A percentile compares a stretch with the other conserved stretches of the same genome.
Evolutionary conservation across 37 sponge, comb jelly and placozoan genomes (phyloP).

Genomic region (Chondrosia reniformis): DNA sequence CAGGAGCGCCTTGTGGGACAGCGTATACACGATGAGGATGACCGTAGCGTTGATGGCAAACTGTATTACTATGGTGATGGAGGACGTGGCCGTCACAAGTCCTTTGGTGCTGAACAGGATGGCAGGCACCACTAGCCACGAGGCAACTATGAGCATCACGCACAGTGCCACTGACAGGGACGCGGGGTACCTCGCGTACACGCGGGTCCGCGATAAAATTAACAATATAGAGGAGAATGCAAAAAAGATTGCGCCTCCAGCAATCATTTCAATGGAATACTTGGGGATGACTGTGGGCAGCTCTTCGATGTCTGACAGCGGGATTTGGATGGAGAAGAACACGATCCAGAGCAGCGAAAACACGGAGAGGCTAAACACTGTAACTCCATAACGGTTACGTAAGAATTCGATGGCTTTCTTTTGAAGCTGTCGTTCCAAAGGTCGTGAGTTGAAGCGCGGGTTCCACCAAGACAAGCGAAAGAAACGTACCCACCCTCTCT

Average conservation of each 20-base stretch:
- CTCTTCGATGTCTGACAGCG: constrained; percentile 9
- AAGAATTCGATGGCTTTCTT: constrained; percentile 69
- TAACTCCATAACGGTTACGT: constrained; percentile 43
- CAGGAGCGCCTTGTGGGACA: constrained; percentile 45
- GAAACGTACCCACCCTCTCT: neutral
- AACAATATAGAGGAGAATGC: constrained; percentile 18
- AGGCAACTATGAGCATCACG: constrained; percentile 41
- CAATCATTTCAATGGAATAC: constrained; percentile 40
- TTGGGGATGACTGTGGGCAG: constrained; percentile 28
- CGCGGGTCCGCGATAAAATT: constrained; percentile 25
- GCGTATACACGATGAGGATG: constrained; percentile 58
- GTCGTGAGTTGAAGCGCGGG: constrained; percentile 50
- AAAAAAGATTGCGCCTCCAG: constrained; percentile 40
- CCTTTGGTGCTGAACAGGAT: neutral
- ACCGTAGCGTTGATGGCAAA: constrained; percentile 62
- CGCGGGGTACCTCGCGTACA: constrained; percentile 31
- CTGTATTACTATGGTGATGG: constrained; percentile 70
- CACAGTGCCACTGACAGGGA: constrained; percentile 41
- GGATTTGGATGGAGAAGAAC: constrained; percentile 57
- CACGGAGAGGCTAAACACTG: constrained; percentile 51
- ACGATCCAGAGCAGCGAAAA: constrained; percentile 68
- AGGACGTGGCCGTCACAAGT: neutral
- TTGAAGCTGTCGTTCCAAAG: constrained; percentile 51
- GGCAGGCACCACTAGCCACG: constrained; percentile 31
- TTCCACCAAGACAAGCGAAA: constrained; percentile 46